These are phyloP conservation scores for Suillia variegata DNA, from an alignment of 2,888 invertebrate species.

Conservation along the genomic window DNA sequence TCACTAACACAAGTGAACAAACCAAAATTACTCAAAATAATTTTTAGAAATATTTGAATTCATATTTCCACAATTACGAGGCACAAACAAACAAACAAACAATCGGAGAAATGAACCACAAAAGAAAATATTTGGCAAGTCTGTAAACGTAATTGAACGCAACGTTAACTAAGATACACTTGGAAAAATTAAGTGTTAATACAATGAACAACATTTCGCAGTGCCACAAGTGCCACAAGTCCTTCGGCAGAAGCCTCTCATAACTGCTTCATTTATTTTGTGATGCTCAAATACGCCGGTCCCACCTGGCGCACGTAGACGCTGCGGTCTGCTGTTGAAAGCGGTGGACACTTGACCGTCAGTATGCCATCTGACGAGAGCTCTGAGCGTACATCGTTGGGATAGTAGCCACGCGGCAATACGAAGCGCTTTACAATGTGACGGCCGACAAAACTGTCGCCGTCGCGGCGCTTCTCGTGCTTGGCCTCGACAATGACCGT, in stretches of 20 bases:
- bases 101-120: too few relatives aligned
- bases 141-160: background rate
- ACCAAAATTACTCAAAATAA: background rate
- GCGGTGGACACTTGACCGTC: conserved; percentile 72
- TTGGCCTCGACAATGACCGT: conserved; percentile 70
- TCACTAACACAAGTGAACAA: background rate
- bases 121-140: conserved; percentile 2
- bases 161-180: conserved; percentile 10
- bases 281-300: conserved; percentile 64
- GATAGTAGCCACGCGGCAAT: conserved; percentile 72
- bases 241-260: too few relatives aligned
- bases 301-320: conserved; percentile 77
- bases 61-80: too few relatives aligned
- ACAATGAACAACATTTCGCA: conserved; percentile 15
- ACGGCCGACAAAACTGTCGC: conserved; percentile 76
- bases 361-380: conserved; percentile 73
- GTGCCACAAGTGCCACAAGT: background rate
- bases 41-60: too few relatives aligned
- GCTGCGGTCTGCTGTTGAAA: conserved; percentile 66
- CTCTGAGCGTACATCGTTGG: conserved; percentile 72
- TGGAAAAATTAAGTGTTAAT: conserved; percentile 24
- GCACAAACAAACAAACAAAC: too few relatives aligned
- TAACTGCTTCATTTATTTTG: conserved; percentile 41
- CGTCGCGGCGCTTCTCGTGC: conserved; percentile 72
- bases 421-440: conserved; percentile 78